Conservation (phyloP, 2,888 invertebrate genomes). For the Heliconius ismenius region DNA sequence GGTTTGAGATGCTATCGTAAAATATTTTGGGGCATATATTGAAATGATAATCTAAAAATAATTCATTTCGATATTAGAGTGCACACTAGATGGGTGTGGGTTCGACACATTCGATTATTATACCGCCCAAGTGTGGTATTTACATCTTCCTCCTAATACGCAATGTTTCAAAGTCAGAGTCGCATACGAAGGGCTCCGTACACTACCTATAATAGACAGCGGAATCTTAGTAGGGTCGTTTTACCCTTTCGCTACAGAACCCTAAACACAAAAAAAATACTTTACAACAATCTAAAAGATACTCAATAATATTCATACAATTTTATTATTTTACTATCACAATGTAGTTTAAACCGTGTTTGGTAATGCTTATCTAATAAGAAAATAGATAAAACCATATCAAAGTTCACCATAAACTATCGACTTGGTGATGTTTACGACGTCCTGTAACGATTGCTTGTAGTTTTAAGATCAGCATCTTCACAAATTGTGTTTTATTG, state of each 20-base stretch:
- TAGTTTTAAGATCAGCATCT: conserved; percentile 70
- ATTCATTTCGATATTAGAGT: too few species aligned
- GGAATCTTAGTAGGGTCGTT: too few species aligned
- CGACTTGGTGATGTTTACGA: conserved; percentile 63
- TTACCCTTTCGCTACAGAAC: too few species aligned
- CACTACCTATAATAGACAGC: too few species aligned
- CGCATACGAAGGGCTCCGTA: too few species aligned
- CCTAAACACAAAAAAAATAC: background rate
- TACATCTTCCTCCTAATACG: too few species aligned
- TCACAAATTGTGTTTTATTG: conserved; percentile 75
- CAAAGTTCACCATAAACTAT: conserved; percentile 64
- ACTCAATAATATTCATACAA: background rate
- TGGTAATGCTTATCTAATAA: conserved; percentile 55
- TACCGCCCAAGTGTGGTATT: too few species aligned
- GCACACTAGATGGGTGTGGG: too few species aligned
- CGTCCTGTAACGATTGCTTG: conserved; percentile 62
- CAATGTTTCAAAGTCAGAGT: too few species aligned
- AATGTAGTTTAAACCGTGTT: background rate
- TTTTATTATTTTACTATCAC: conserved; percentile 1
- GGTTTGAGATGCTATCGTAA: background rate
- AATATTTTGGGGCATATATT: background rate
- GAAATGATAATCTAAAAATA: background rate
- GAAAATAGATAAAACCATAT: conserved; percentile 60
- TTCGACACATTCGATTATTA: too few species aligned
- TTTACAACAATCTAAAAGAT: background rate